Percentiles rank a stretch among this genome's conserved stretches.
Evolutionary conservation across 1,140 invertebrate species (phyloP).

Genomic region (Drosophila rufa): DNA sequence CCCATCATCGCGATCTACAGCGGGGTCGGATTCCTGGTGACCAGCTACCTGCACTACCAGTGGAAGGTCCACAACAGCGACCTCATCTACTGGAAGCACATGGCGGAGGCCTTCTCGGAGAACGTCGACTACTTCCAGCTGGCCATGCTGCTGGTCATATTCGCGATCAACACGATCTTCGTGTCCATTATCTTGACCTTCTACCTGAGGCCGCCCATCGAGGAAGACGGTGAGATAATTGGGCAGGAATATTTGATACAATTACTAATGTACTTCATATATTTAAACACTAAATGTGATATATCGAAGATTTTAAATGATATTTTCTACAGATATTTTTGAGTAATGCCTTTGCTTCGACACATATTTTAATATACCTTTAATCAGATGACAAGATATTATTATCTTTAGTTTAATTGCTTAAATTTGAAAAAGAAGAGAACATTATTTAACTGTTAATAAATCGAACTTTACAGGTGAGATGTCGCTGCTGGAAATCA

Average conservation of each 20-base stretch:
- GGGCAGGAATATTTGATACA: too few species aligned
- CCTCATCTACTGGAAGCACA: constrained; percentile 71
- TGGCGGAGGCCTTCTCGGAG: constrained; percentile 48
- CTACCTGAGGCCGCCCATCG: constrained; percentile 54
- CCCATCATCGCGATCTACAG: constrained; percentile 61
- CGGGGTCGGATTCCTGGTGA: constrained; percentile 49
- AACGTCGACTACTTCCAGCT: constrained; percentile 68
- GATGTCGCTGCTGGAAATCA: constrained; percentile 74
- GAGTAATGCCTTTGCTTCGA: too few species aligned
- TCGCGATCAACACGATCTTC: constrained; percentile 62
- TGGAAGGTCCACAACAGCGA: constrained; percentile 64
- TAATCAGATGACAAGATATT: too few species aligned
- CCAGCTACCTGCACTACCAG: constrained; percentile 75
- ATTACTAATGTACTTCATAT: too few species aligned
- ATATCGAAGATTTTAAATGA: too few species aligned
- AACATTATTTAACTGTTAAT: too few species aligned
- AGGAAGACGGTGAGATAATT: constrained; percentile 31
- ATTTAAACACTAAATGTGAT: too few species aligned
- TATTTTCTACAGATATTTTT: too few species aligned
- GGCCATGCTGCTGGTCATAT: constrained; percentile 56
- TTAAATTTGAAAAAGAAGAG: too few species aligned
- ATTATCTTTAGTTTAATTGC: too few species aligned
- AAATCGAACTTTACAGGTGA: constrained; percentile 13
- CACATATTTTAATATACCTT: too few species aligned
- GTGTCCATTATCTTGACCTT: constrained; percentile 58